Percentiles rank a stretch among this genome's conserved stretches.
phyloP scores from a whole-genome alignment of 1,140 invertebrate species.

The Pissodes strobi region DNA sequence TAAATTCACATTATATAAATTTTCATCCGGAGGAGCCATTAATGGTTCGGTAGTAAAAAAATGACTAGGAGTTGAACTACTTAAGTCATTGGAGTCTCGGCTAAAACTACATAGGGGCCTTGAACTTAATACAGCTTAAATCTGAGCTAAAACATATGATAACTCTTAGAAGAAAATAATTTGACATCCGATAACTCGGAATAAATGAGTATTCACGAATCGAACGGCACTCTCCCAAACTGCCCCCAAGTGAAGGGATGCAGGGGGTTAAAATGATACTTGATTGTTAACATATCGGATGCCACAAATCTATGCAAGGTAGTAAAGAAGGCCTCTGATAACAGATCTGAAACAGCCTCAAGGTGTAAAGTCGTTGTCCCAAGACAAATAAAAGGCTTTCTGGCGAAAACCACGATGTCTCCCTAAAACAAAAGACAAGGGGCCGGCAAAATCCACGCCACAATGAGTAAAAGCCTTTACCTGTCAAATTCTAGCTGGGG shows the following conservation, averaged over 20 bases:
- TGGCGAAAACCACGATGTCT: slow-evolving; percentile 18
- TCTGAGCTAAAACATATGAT: slow-evolving; percentile 2
- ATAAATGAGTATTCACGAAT: slow-evolving; percentile 24
- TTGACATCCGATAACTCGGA: slow-evolving; percentile 4
- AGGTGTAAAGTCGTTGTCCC: slow-evolving; percentile 26
- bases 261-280: slow-evolving; percentile 11
- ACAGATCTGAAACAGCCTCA: slow-evolving; percentile 22
- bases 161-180: slow-evolving; percentile 27
- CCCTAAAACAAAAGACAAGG: slow-evolving; percentile 1
- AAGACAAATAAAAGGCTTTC: slow-evolving; percentile 51
- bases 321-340: slow-evolving; percentile 20
- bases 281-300: too few species aligned
- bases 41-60: neutral
- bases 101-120: slow-evolving; percentile 14
- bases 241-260: slow-evolving; percentile 15
- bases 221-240: slow-evolving; percentile 27
- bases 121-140: slow-evolving; percentile 18
- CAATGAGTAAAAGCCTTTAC: slow-evolving; percentile 5
- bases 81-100: neutral
- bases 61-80: slow-evolving; percentile 4
- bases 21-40: neutral
- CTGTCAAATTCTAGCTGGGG: slow-evolving; percentile 5
- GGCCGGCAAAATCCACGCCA: slow-evolving; percentile 5
- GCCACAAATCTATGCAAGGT: slow-evolving; percentile 22
- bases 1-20: neutral